Percentiles rank a stretch among this genome's conserved stretches.
Evolutionary conservation across 2,888 invertebrate genomes (phyloP).

Genomic region (Tetheella fluctuosa): DNA sequence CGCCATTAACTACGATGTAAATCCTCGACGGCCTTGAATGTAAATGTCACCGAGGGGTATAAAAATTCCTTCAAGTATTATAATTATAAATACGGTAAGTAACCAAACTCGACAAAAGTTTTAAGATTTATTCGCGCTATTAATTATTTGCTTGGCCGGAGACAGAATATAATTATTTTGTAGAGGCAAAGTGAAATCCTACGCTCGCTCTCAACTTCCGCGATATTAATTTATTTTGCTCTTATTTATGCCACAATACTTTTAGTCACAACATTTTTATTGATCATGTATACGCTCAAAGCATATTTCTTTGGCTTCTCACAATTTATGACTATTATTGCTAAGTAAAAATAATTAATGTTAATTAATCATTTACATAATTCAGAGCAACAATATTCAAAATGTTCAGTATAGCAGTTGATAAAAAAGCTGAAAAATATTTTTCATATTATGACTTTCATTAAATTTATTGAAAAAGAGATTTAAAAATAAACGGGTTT

Average conservation of each 20-base stretch:
- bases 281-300: no score
- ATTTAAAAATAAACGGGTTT: background rate
- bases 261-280: background rate
- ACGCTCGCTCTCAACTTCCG: slow-evolving; percentile 48
- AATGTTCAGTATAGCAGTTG: no score
- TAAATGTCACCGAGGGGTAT: background rate
- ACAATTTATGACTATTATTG: no score
- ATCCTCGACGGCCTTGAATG: background rate
- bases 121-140: slow-evolving; percentile 67
- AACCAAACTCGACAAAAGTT: slow-evolving; percentile 65
- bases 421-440: no score
- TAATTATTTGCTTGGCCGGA: slow-evolving; percentile 66
- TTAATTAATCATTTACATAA: no score
- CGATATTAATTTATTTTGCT: slow-evolving; percentile 53
- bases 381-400: no score
- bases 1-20: background rate
- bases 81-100: slow-evolving; percentile 61
- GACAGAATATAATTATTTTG: slow-evolving; percentile 70
- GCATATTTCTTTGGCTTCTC: no score
- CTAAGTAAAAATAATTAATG: no score
- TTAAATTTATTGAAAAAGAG: background rate
- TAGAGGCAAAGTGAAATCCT: slow-evolving; percentile 63
- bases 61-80: slow-evolving; percentile 43
- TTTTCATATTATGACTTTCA: no score
- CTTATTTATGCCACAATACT: slow-evolving; percentile 12